Evolutionary conservation across 2,797 vertebrate species (phyloP), one percentile per base, ranked within the genome.

Genomic region (Rhinophrynus dorsalis): DNA sequence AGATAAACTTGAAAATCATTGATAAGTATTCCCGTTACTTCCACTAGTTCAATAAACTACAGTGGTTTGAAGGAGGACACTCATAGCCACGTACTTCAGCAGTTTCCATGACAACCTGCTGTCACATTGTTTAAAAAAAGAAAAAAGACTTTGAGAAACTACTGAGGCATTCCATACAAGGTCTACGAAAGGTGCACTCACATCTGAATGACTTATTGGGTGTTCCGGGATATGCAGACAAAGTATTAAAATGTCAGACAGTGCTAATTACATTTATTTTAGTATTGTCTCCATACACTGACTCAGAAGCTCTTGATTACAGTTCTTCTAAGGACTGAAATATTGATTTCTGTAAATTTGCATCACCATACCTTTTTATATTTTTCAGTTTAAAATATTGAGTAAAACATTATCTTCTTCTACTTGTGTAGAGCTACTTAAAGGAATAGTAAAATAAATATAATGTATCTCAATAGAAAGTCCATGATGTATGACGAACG

Each of bases 61-160:
- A 60, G 51, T 56, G 47, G 35, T 26, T 23, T 9, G 26, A 51
- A 30, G 52, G 32, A 33, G n/a, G 5, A 13, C 13, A 18, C 35
- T 6, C 27, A 52, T 12, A 38, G 6, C 47, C 26, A 35, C 6
- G 5, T 35, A 44, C 56, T 52, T 47, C 23, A 33, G 17, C 37
- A 52, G 67, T 69, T 69, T 54, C 67, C 58, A 69, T 69, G 32
- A 47, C 68, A 48, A 71, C 50, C 30, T 55, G 37, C 48, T 63
- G 51, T 71, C 68, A 71, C 44, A 44, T 45, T 69, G 23, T 47
- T 56, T 63, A 50, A 48, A 55, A n/a, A n/a, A n/a, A n/a, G n/a
- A n/a, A n/a, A n/a, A n/a, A 37, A 63, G 48, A 47, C 23, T 50
- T 15, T 63, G n/a, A 33, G 27, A 63, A 55, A 63, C 59, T 56